Conservation (phyloP, 1,140 invertebrate genomes). For the Cherax destructor region DNA sequence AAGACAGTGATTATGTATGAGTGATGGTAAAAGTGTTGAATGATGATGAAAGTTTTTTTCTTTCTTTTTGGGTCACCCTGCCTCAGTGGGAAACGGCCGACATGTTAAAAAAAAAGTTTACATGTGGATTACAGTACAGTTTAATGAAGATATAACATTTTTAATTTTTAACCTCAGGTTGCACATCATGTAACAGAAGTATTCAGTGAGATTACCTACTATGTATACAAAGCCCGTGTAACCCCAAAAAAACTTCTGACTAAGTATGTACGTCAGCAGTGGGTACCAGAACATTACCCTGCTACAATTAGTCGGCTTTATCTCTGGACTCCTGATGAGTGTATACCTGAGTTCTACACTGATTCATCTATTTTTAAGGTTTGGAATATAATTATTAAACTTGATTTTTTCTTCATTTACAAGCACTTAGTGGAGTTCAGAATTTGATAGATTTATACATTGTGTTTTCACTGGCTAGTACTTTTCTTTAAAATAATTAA, state of each 20-base stretch:
- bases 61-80: no score
- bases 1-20: no score
- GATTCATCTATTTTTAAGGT: conserved; percentile 92
- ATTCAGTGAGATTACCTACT: conserved; percentile 97
- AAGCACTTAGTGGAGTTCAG: no score
- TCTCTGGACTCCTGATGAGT: conserved; percentile 98
- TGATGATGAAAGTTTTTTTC: no score
- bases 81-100: no score
- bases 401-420: not conserved
- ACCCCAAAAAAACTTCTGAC: conserved; percentile 90
- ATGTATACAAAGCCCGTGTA: conserved; percentile 94
- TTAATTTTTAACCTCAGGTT: conserved; percentile 76
- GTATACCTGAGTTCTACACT: conserved; percentile 96
- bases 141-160: not conserved
- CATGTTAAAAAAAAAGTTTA: no score
- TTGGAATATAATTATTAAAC: conserved; percentile 14
- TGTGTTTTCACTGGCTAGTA: no score
- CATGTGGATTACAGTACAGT: not conserved
- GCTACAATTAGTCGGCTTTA: conserved; percentile 87
- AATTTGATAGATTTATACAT: no score
- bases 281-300: conserved; percentile 98
- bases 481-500: no score
- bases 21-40: no score
- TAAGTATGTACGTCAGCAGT: conserved; percentile 86
- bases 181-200: conserved; percentile 98